Percentiles rank a stretch among this genome's conserved stretches.
phyloP scores from a whole-genome alignment of 1,140 invertebrate species.

The Drosophila seguyi region DNA sequence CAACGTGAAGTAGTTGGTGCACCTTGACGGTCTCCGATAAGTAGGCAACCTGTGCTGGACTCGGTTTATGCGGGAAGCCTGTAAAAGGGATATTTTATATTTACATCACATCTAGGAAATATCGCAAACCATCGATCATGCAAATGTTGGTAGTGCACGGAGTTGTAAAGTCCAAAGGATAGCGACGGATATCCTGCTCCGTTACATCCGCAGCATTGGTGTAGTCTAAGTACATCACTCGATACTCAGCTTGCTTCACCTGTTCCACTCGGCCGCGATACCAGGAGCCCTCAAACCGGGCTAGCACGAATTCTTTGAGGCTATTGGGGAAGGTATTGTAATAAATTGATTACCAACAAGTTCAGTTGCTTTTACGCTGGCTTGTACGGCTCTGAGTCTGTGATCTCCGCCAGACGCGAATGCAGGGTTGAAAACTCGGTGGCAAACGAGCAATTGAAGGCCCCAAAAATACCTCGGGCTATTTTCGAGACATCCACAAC shows the following conservation, averaged over 20 bases:
- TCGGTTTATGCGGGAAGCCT: slow-evolving; percentile 56
- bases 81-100: not conserved
- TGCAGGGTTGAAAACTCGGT: slow-evolving; percentile 45
- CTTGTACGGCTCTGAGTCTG: slow-evolving; percentile 38
- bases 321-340: slow-evolving; percentile 21
- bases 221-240: slow-evolving; percentile 63
- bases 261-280: slow-evolving; percentile 62
- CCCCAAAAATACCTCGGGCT: slow-evolving; percentile 62
- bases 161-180: slow-evolving; percentile 49
- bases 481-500: slow-evolving; percentile 62
- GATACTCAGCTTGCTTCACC: slow-evolving; percentile 38
- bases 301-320: slow-evolving; percentile 65
- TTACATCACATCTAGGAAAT: not conserved
- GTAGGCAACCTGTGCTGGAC: slow-evolving; percentile 35
- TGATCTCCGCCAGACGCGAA: slow-evolving; percentile 27
- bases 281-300: slow-evolving; percentile 54
- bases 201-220: slow-evolving; percentile 49
- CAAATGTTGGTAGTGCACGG: slow-evolving; percentile 67
- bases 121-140: slow-evolving; percentile 59
- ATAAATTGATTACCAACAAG: not conserved
- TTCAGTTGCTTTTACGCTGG: slow-evolving; percentile 53
- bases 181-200: slow-evolving; percentile 57
- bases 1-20: slow-evolving; percentile 39
- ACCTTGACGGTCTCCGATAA: slow-evolving; percentile 40
- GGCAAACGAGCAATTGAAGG: slow-evolving; percentile 43